These are phyloP conservation scores for Bubo scandiacus DNA, from an alignment of 2,113 vertebrate species.

Conservation along the genomic window DNA sequence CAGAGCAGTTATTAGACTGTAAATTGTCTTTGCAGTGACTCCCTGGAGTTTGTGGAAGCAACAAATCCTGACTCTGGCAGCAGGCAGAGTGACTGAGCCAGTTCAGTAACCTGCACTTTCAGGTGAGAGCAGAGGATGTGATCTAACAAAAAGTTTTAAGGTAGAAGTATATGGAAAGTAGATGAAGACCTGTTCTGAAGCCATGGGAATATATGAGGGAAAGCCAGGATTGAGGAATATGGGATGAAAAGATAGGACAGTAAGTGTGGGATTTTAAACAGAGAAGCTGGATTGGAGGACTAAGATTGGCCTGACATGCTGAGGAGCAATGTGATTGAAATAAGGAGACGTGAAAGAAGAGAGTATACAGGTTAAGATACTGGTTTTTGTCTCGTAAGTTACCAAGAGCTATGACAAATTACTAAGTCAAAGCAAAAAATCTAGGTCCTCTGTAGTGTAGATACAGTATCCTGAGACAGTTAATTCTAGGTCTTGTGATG, in stretches of 20 bases:
- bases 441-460: neutral
- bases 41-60: neutral
- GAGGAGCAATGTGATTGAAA: neutral
- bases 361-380: accelerated
- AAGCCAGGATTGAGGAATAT: neutral
- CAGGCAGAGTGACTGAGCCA: neutral
- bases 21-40: neutral
- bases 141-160: neutral
- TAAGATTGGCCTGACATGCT: neutral
- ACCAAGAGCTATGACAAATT: neutral
- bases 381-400: neutral
- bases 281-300: neutral
- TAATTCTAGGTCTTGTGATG: neutral
- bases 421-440: neutral
- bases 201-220: neutral
- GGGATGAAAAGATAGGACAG: neutral
- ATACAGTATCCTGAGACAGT: neutral
- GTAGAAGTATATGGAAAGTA: neutral
- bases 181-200: neutral
- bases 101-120: neutral
- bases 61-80: neutral
- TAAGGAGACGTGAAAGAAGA: neutral
- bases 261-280: neutral
- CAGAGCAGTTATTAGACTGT: neutral
- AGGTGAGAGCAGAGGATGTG: neutral